Conservation (phyloP, 2,797 vertebrate genomes). For the Sebastes hopkinsi region DNA sequence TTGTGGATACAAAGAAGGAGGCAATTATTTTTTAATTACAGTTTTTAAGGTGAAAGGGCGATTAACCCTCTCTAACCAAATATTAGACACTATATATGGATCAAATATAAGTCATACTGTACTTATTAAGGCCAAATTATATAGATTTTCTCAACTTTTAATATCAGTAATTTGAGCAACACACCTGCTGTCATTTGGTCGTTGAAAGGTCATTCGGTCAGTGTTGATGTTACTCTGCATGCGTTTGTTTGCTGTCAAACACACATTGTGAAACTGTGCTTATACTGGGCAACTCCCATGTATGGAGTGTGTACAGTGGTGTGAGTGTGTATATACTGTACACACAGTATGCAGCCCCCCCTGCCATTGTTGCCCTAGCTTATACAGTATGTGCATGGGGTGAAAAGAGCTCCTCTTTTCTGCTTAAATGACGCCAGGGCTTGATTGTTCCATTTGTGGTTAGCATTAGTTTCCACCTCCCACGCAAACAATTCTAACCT, state of each 20-base stretch:
- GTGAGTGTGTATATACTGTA: slow-evolving; percentile 60
- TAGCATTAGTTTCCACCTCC: slow-evolving; percentile 10
- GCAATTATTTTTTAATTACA: slow-evolving; percentile 52
- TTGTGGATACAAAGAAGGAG: slow-evolving; percentile 25
- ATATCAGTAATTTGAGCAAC: background rate
- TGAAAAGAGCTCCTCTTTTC: background rate
- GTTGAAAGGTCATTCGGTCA: slow-evolving; percentile 54
- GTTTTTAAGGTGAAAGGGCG: slow-evolving; percentile 41
- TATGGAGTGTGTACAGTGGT: slow-evolving; percentile 28
- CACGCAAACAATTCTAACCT: slow-evolving; percentile 39
- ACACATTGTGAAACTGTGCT: slow-evolving; percentile 47
- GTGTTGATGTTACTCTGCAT: slow-evolving; percentile 39
- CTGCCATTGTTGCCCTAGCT: background rate
- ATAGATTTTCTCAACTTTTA: background rate
- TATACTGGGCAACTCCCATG: slow-evolving; percentile 24
- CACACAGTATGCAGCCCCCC: slow-evolving; percentile 24
- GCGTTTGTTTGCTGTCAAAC: slow-evolving; percentile 70
- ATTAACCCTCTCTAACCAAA: slow-evolving; percentile 20
- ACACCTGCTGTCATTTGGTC: slow-evolving; percentile 16
- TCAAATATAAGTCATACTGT: background rate
- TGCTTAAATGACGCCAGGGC: background rate
- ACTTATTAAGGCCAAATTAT: background rate
- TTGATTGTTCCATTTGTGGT: background rate
- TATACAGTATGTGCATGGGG: background rate
- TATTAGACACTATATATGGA: slow-evolving; percentile 2